phyloP scores from a whole-genome alignment of 2,888 invertebrate genomes.

The Standfussiana lucernea region DNA sequence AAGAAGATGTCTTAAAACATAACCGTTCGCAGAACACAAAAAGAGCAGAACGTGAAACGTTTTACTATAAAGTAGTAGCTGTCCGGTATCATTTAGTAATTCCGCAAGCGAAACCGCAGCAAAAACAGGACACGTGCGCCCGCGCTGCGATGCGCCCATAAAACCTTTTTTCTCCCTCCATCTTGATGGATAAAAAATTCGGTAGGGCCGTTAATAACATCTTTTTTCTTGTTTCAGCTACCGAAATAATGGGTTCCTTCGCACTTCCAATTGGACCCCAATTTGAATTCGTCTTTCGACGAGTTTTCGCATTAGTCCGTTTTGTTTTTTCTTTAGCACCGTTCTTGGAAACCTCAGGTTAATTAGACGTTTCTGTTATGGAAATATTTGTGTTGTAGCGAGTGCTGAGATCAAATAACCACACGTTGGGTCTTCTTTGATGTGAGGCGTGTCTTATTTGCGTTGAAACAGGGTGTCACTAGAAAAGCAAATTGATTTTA shows the following conservation, averaged over 20 bases:
- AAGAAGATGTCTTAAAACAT: slow-evolving; percentile 15
- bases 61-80: slow-evolving; percentile 57
- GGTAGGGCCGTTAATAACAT: slow-evolving; percentile 77
- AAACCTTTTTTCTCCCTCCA: slow-evolving; percentile 65
- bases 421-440: slow-evolving; percentile 58
- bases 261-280: slow-evolving; percentile 79
- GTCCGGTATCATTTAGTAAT: slow-evolving; percentile 67
- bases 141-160: slow-evolving; percentile 64
- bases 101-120: slow-evolving; percentile 64
- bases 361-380: slow-evolving; percentile 70
- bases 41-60: slow-evolving; percentile 53
- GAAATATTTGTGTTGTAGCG: slow-evolving; percentile 67
- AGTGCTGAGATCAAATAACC: slow-evolving; percentile 63
- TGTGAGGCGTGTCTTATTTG: slow-evolving; percentile 60
- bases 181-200: slow-evolving; percentile 75
- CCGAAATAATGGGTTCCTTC: slow-evolving; percentile 82
- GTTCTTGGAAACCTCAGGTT: slow-evolving; percentile 76
- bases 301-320: slow-evolving; percentile 75
- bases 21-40: slow-evolving; percentile 29
- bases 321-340: slow-evolving; percentile 68
- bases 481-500: slow-evolving; percentile 69
- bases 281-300: slow-evolving; percentile 79
- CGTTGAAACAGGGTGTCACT: slow-evolving; percentile 46
- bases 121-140: slow-evolving; percentile 70
- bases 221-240: slow-evolving; percentile 78